Conservation (phyloP, 2,888 invertebrate genomes). For the Taphrorychus bicolor region DNA sequence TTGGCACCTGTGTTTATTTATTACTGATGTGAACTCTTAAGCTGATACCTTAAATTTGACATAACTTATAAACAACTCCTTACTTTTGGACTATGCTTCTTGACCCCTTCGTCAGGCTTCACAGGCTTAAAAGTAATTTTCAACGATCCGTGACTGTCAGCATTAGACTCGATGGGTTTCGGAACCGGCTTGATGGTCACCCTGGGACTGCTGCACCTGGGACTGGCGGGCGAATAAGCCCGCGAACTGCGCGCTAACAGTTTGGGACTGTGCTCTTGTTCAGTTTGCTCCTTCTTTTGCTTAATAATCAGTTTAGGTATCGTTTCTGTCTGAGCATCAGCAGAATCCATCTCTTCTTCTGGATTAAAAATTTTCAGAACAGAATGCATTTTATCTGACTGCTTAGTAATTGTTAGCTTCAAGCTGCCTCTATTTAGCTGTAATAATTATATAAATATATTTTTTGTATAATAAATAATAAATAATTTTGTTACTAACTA, state of each 20-base stretch:
- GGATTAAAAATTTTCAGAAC: conserved; percentile 58
- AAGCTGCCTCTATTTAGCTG: conserved; percentile 49
- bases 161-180: conserved; percentile 47
- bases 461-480: too few relatives aligned
- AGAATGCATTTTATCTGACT: conserved; percentile 56
- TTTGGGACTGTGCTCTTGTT: conserved; percentile 58
- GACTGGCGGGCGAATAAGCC: conserved; percentile 46
- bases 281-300: conserved; percentile 47
- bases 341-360: conserved; percentile 40
- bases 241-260: conserved; percentile 54
- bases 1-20: too few relatives aligned
- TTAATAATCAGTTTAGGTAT: conserved; percentile 55
- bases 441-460: too few relatives aligned
- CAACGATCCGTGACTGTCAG: conserved; percentile 45
- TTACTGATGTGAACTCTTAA: too few relatives aligned
- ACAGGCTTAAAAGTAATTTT: conserved; percentile 63
- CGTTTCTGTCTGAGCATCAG: conserved; percentile 46
- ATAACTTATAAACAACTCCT: too few relatives aligned
- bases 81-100: conserved; percentile 50
- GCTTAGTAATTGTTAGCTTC: conserved; percentile 59
- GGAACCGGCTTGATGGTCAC: conserved; percentile 58
- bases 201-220: conserved; percentile 56
- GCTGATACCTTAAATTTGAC: too few relatives aligned
- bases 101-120: conserved; percentile 50
- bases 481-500: too few relatives aligned